A percentile compares a stretch with the other conserved stretches of the same genome.
These are phyloP conservation scores for Heterodera schachtii DNA, from an alignment of 1,140 invertebrate genomes.

Conservation along the genomic window DNA sequence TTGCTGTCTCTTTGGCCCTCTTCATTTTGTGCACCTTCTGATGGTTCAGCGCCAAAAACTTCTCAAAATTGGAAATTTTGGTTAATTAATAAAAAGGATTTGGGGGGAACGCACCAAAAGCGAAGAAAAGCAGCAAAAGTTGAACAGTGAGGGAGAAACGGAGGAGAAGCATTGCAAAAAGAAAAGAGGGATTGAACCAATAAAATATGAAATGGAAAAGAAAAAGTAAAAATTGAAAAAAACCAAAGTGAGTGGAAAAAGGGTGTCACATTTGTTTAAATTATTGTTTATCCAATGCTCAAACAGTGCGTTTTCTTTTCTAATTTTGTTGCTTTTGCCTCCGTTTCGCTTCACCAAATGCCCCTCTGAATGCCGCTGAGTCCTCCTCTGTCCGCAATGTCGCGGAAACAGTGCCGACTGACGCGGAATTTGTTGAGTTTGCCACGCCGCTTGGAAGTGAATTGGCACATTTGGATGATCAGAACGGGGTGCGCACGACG, in stretches of 20 bases:
- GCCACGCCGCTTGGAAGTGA: slow-evolving; percentile 60
- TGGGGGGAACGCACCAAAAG: no score
- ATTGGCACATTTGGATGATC: slow-evolving; percentile 62
- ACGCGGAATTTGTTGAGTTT: slow-evolving; percentile 63
- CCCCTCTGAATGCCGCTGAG: slow-evolving; percentile 59
- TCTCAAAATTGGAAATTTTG: neutral
- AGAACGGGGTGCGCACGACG: slow-evolving; percentile 41
- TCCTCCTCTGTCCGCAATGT: slow-evolving; percentile 58
- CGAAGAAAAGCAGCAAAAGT: neutral
- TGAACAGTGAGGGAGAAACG: neutral
- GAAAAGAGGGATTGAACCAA: no score
- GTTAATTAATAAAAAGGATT: no score
- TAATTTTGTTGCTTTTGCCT: neutral
- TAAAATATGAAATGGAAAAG: no score
- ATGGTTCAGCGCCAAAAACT: neutral
- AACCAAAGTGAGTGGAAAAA: neutral
- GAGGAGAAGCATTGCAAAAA: neutral
- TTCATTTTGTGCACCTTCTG: neutral
- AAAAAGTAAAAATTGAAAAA: neutral
- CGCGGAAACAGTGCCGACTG: slow-evolving; percentile 59
- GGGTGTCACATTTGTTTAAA: no score
- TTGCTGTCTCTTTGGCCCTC: neutral
- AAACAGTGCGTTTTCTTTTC: neutral
- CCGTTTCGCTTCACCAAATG: slow-evolving; percentile 52
- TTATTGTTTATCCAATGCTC: no score